Base-by-base conservation (phyloP, 1,140 invertebrate species). In the Drosophila lini region DNA sequence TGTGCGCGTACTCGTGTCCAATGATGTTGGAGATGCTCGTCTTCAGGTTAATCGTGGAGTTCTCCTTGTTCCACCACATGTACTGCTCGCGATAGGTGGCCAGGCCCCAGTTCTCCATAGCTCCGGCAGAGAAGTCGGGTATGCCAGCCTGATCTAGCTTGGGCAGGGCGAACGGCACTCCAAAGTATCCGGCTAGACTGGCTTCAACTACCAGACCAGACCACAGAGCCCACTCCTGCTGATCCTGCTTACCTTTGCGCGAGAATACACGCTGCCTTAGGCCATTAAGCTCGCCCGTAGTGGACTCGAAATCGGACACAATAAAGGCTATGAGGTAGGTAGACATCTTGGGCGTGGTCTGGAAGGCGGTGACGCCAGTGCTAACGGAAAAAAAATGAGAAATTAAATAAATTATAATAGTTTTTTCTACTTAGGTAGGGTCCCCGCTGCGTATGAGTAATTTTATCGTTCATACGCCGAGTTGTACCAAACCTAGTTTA, bases 291-390 rank as follows among this genome's bases (percentile, higher is more conserved):
- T 65, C 61, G 2, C 65, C 67, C 5, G 48, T 28, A 0, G 86
- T 90, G 5, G 34, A 90, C 42, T 78, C 86, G 60, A 95, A 96
- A 77, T 97, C 95, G 13, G 94, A 95, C 0, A 97, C 94, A 19
- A 96, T 93, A 81, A 97, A 95, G 1, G 96, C 96, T 11, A 97
- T 92, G 9, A 97, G 92, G 81, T 97, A 97, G 1, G 96, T 95
- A 3, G 96, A 96, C 90, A 92, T 92, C 19, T 55, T 73, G 3
- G 75, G 79, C 0, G 91, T 90, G n/a, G 74, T 71, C 57, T 82
- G 44, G 56, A 92, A 92, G 1, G 50, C 69, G 0, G 91, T 92
- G 5, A 61, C 47, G 13, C 90, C 90, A 34, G 62, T 3, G 9
- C 90, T 88, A 13, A 0, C 0, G 13, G 1, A 2, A 7, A 0